A percentile compares a stretch with the other conserved stretches of the same genome.
Evolutionary conservation across 1,140 invertebrate species (phyloP).

Genomic region (Apolygus lucorum): DNA sequence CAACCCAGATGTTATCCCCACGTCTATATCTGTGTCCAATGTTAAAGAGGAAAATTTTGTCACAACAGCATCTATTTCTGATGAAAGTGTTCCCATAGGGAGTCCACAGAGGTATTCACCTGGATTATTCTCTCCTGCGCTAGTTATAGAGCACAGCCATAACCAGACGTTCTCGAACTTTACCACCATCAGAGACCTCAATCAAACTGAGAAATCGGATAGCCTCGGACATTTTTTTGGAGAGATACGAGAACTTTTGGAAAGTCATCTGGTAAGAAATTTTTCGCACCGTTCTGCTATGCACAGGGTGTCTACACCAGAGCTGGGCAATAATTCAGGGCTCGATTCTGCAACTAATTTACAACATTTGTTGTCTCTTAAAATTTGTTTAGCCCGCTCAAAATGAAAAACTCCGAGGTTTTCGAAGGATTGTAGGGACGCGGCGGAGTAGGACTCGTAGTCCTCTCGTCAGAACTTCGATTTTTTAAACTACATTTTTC

Average conservation of each 20-base stretch:
- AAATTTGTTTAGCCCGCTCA: too few relatives aligned
- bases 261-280: slow-evolving; percentile 48
- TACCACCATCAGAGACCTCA: background rate
- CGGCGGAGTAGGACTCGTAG: too few relatives aligned
- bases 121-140: background rate
- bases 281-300: too few relatives aligned
- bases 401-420: too few relatives aligned
- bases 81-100: background rate
- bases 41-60: background rate
- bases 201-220: background rate
- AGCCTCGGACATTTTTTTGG: slow-evolving; percentile 42
- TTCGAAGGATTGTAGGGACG: too few relatives aligned
- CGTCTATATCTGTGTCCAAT: background rate
- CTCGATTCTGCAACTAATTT: too few relatives aligned
- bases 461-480: too few relatives aligned
- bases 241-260: slow-evolving; percentile 67
- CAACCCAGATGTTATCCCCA: background rate
- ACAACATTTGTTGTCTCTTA: too few relatives aligned
- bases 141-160: slow-evolving; percentile 4
- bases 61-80: background rate
- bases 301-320: too few relatives aligned
- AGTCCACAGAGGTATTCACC: background rate
- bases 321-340: too few relatives aligned
- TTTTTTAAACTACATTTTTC: too few relatives aligned
- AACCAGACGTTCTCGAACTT: slow-evolving; percentile 1